phyloP scores from a whole-genome alignment of 37 sponge, comb jelly and placozoan species.

The Cladorhizidae sp. region DNA sequence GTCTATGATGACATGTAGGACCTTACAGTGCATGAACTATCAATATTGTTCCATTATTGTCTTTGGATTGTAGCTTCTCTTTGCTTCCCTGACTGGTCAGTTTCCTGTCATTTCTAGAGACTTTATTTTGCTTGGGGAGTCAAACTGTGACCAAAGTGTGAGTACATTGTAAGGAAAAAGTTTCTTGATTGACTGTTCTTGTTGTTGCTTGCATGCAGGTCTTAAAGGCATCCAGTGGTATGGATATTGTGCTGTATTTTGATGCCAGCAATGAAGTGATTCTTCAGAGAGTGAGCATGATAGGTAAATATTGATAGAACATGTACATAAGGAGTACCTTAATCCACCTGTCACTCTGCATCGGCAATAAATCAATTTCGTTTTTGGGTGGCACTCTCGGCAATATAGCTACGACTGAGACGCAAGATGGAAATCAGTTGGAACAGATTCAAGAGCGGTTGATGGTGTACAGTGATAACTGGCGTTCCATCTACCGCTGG shows the following conservation, averaged over 20 bases:
- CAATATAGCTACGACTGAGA: neutral
- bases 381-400: neutral
- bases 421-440: constrained; percentile 1
- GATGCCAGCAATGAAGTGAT: constrained; percentile 48
- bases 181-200: neutral
- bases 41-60: neutral
- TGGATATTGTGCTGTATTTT: constrained; percentile 50
- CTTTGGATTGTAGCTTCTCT: constrained; percentile 2
- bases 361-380: neutral
- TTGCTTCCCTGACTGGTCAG: constrained; percentile 17
- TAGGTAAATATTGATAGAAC: constrained; percentile 10
- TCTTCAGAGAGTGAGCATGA: constrained; percentile 58
- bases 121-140: constrained; percentile 22
- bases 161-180: neutral
- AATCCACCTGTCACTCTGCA: neutral
- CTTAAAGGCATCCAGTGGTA: constrained; percentile 60
- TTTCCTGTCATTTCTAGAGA: constrained; percentile 5
- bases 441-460: constrained; percentile 44
- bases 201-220: constrained; percentile 20
- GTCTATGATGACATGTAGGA: no score
- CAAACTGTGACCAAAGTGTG: neutral
- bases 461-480: constrained; percentile 60
- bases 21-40: neutral
- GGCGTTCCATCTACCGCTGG: constrained; percentile 75
- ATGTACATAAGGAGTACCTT: no score